A percentile compares a stretch with the other conserved stretches of the same genome.
These are phyloP conservation scores for Plecturocebus donacophilus DNA, from an alignment of 2,113 vertebrate genomes.

Conservation along the genomic window DNA sequence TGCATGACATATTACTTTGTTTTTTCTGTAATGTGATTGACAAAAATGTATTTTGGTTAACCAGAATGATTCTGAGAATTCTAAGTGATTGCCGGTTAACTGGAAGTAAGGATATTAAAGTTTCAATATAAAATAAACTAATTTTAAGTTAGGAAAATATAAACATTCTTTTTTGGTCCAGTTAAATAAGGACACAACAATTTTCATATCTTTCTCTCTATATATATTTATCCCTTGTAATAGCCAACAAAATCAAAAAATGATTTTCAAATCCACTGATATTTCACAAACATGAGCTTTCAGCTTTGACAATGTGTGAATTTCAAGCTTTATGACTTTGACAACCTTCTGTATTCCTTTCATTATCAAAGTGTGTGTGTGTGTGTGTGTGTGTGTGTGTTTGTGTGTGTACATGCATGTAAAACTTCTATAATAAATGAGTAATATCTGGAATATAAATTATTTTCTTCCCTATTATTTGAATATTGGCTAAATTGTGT, in stretches of 20 bases:
- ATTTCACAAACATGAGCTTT: conserved; percentile 19
- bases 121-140: not conserved
- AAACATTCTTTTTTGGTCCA: not conserved
- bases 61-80: not conserved
- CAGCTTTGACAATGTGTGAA: not conserved
- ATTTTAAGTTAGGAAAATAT: not conserved
- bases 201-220: not conserved
- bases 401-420: not conserved
- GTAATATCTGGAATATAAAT: not conserved
- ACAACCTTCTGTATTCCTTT: not conserved
- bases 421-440: not conserved
- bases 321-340: conserved; percentile 20
- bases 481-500: not conserved
- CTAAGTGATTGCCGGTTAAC: not conserved
- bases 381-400: not conserved
- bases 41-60: not conserved
- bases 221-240: not conserved
- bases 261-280: not conserved
- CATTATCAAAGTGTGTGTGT: not conserved
- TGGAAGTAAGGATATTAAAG: not conserved
- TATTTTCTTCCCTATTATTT: not conserved
- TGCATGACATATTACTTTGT: not conserved
- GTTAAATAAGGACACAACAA: not conserved
- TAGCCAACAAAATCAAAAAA: not conserved
- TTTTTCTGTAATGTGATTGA: not conserved